Conservation (phyloP, 2,113 vertebrate species). For the Emberiza fucata region DNA sequence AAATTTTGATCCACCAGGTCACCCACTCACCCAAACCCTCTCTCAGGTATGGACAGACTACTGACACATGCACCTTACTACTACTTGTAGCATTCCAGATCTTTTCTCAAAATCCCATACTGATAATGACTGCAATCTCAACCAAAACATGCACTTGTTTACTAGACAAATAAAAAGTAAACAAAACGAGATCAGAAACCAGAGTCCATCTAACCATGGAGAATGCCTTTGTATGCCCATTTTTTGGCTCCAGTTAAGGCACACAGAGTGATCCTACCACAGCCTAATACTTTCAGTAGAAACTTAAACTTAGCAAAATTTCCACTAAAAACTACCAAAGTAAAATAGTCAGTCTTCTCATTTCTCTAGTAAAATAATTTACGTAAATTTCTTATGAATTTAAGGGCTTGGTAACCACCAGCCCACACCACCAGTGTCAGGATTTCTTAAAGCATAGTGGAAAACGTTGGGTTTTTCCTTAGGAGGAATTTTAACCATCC, state of each 20-base stretch:
- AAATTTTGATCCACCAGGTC: neutral
- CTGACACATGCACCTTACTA: neutral
- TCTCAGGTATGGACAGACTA: neutral
- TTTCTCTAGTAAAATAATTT: neutral
- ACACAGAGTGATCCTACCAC: neutral
- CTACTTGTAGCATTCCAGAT: neutral
- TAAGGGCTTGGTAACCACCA: neutral
- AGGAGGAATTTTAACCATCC: neutral
- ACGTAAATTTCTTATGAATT: neutral
- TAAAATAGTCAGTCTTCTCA: neutral
- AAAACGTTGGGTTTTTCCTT: neutral
- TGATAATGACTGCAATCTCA: neutral
- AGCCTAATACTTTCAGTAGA: neutral
- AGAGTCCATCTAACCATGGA: neutral
- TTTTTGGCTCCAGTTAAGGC: neutral
- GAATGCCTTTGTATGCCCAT: neutral
- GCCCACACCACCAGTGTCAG: neutral
- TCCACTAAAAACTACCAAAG: neutral
- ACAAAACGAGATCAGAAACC: neutral
- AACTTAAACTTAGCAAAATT: neutral
- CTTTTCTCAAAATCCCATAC: neutral
- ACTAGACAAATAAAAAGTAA: neutral
- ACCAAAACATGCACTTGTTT: neutral
- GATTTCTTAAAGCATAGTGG: neutral
- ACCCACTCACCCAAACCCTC: neutral